Base-by-base conservation (phyloP, 2,113 vertebrate genomes). In the Gorsachius goisagi region DNA sequence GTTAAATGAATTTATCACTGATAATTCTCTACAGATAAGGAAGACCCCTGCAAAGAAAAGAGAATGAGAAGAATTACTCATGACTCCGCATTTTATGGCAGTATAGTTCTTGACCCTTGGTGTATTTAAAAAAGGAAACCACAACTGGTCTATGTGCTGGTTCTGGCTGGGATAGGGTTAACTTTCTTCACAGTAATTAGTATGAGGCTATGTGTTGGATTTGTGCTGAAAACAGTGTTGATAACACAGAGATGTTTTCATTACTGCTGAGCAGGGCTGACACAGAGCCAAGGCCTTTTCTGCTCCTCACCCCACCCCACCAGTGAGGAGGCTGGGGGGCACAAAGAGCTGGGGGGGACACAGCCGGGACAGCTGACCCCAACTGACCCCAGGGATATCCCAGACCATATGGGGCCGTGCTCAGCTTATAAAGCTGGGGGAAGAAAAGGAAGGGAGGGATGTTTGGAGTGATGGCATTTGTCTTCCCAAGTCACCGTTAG, bases 391-490 rank as follows among this genome's bases (percentile, higher is more conserved):
- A 21, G 49, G 52, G 32, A 6, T 16, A 13, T 24, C 28, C 59
- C 64, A 72, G 6, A 20, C 19, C 12, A 15, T 10, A 12, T 13
- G 28, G 1, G 0, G 0, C 24, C 49, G 2, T 4, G 14, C 7
- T 55, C 24, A 1, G 32, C 3, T 15, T 28, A 8, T 19, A 59
- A 45, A 41, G 7, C 28, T 60, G 59, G 9, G 12, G 44, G 22
- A 37, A 60, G 58, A 45, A 63, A 27, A 53, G 13, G 44, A 73
- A 45, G 2, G 1, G 8, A 18, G 8, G 13, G 2, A 44, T 4
- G 2, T 67, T 45, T 0, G 0, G 1, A 60, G 3, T 20, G 2
- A 68, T 6, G 13, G 3, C 0, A 0, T 60, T 84, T 73, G 16
- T 45, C 16, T 41, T 66, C 64, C 41, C 28, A n/a, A 55, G 21